Evolutionary conservation across 2,888 invertebrate genomes (phyloP), one percentile per base, ranked within the genome.

Genomic region (Macrosiphum euphorbiae): DNA sequence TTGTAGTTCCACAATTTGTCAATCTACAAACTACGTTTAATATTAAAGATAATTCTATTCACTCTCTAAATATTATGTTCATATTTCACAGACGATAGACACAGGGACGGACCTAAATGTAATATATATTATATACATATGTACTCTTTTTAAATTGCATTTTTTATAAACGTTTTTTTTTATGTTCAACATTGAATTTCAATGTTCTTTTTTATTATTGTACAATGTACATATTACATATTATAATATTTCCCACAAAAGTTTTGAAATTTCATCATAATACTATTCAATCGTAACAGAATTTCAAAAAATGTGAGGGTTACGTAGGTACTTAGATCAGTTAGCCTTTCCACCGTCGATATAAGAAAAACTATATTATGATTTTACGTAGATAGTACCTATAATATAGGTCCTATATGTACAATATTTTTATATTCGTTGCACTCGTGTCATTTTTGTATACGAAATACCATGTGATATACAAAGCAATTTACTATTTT

Each of bases 201-300:
- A 44, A 61, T 47, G 89, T 89, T 89, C 88, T 89, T 61, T 61
- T 61, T 89, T 61, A 89, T 89, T 89, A 55, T 55, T 47, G 47
- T 47, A 47, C 47, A 1, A 47, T 55, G 55, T 55, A 55, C 55
- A 55, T 55, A 58, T 58, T 88, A 11, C 41, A 88, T 47, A 58
- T 61, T 47, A 58, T 61, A 35, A 88, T 88, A 89, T 61, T 89
- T 13, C 28, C 28, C 28, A 89, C 89, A 55, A 55, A 55, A 55
- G 55, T 61, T 89, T 89, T 61, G 44, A 28, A 44, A 61, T 89
- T 89, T 89, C 28, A 61, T 89, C 61, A 44, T 61, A 89, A 35
- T 10, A 35, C 10, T 88, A 35, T 55, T 55, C 24, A 24, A 55
- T 55, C 1, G 55, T 24, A 55, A 55, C 55, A 24, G 55, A 55